These are phyloP conservation scores for Epizoanthus stellaris DNA, from an alignment of 92 coral and sea anemone species.

Conservation along the genomic window DNA sequence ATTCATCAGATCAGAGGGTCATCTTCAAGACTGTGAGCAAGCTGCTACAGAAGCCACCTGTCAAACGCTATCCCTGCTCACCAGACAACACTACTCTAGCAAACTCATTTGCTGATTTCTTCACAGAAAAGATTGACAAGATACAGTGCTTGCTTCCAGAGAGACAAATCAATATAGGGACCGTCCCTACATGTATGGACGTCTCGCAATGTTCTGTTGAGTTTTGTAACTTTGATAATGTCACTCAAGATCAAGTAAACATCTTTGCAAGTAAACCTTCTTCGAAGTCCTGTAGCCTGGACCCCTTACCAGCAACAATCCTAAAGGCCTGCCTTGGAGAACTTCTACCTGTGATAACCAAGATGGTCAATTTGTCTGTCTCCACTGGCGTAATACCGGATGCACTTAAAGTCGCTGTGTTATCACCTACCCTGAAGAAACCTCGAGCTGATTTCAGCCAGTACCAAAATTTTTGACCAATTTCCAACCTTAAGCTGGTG, in stretches of 20 bases:
- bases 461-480: too few species aligned
- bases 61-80: slow-evolving; percentile 16
- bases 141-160: slow-evolving; percentile 1
- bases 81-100: background rate
- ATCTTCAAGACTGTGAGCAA: slow-evolving; percentile 11
- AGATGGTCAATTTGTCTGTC: slow-evolving; percentile 28
- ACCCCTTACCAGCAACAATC: slow-evolving; percentile 22
- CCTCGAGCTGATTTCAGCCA: too few species aligned
- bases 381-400: slow-evolving; percentile 18
- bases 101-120: slow-evolving; percentile 31
- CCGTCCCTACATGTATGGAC: background rate
- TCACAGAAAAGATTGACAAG: slow-evolving; percentile 26
- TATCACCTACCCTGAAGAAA: too few species aligned
- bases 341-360: slow-evolving; percentile 33
- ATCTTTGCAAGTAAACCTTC: slow-evolving; percentile 26
- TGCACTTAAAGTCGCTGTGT: slow-evolving; percentile 26
- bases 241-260: slow-evolving; percentile 14
- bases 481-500: too few species aligned
- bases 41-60: slow-evolving; percentile 11
- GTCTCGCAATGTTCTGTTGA: slow-evolving; percentile 7
- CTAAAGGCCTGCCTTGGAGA: slow-evolving; percentile 6
- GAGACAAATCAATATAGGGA: background rate
- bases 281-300: slow-evolving; percentile 27
- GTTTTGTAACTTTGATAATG: slow-evolving; percentile 7
- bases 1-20: slow-evolving; percentile 7